Evolutionary conservation across 35 echinoderm and acorn worm species (phyloP).

Genomic region (Apostichopus parvimensis): DNA sequence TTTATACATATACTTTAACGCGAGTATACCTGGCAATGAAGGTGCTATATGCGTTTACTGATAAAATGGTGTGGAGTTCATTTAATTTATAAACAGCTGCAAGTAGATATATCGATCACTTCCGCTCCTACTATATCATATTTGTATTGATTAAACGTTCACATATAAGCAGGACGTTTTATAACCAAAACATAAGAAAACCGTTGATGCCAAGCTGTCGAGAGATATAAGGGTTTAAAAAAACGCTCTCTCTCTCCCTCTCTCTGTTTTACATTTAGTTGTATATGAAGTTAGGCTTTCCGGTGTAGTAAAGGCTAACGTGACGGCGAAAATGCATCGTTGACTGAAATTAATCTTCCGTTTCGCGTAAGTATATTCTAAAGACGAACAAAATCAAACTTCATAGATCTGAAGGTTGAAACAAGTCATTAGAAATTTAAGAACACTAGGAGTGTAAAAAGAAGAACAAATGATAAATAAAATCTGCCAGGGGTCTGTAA

Average conservation of each 20-base stretch:
- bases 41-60: neutral
- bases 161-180: neutral
- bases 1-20: neutral
- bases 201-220: no score
- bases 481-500: no score
- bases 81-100: slow-evolving; percentile 39
- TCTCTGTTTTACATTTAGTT: no score
- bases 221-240: no score
- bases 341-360: neutral
- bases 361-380: neutral
- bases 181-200: no score
- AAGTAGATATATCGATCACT: slow-evolving; percentile 8
- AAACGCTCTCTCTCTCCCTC: no score
- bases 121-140: neutral
- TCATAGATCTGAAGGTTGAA: no score
- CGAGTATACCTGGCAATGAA: neutral
- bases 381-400: no score
- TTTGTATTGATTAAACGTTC: slow-evolving; percentile 15
- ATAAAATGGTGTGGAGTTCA: neutral
- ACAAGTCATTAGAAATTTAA: no score
- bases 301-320: neutral
- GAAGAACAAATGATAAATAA: no score
- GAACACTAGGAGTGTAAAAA: no score
- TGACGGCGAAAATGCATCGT: neutral
- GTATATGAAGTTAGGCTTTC: no score